Evolutionary conservation across 1,140 invertebrate genomes (phyloP), one percentile per base, ranked within the genome.

Genomic region (Tribolium castaneum): DNA sequence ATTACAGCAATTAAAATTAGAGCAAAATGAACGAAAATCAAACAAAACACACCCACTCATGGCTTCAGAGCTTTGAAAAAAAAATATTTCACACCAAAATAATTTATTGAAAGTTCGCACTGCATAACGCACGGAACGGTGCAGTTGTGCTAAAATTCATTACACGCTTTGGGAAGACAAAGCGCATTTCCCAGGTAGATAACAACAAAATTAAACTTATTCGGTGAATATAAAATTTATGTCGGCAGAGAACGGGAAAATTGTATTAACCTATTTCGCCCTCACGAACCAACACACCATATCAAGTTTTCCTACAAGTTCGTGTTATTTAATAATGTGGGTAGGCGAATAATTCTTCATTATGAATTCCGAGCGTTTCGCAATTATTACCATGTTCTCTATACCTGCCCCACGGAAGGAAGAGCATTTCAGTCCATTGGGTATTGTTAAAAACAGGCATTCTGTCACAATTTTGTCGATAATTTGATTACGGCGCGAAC

Each of bases 361-460:
- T 73, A 73, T 73, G 71, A 73, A 73, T 73, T 73, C 71, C n/a
- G 19, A 35, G 50, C 71, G 71, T 19, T 73, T 52, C 50, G 30
- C 71, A 54, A n/a, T 54, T 73, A 25, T 73, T 51, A 30, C 14
- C 50, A 34, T 54, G 50, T 30, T 30, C 25, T 30, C 25, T 30
- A 6, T 30, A 19, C 16, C 16, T 73, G 54, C 14, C 51, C 22
- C 51, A 52, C 13, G 5, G 13, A 7, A 1, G 59, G 4, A 66
- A 10, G 25, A 34, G 45, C 34, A 66, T 25, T 66, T 66, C 16
- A 35, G 13, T 66, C n/a, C 25, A 12, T 9, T 35, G 12, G 35
- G 12, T 10, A 19, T 12, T 12, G 22, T 66, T 66, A n/a, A 35
- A 22, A 59, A 59, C 13, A 59, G 12, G 13, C 54, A 59, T 59